Evolutionary conservation across 2,888 invertebrate species (phyloP), one percentile per base, ranked within the genome.

Genomic region (Brachypterus glaber): DNA sequence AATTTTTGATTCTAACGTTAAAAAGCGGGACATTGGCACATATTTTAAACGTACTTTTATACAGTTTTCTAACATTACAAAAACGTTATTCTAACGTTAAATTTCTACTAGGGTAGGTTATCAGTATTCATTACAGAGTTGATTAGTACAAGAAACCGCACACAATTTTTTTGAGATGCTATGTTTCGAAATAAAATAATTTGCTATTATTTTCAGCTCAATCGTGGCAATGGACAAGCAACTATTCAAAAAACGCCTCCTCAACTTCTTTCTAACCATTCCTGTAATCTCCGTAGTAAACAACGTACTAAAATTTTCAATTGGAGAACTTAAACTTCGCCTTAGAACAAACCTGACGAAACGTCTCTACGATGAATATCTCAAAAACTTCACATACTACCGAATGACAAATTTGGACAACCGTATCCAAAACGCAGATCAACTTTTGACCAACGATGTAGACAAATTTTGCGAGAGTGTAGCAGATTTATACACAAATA

Each of bases 381-480:
- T 97, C 50, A 88, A 83, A 87, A 92, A 90, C 35, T 91, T 88
- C 65, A 96, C 95, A 2, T 97, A 92, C 67, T 97, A 97, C 68
- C 88, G 93, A 70, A 90, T 97, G 76, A 83, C 84, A 43, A 95
- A 96, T 67, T 69, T 96, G 53, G 96, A 97, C 67, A 91, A 87
- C 58, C 75, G 95, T 59, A 92, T 96, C 66, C 77, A 90, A 8
- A 97, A 97, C 69, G 89, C 92, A 1, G 97, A 97, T 66, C 96
- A 97, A 62, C 71, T 97, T 32, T 68, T 97, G 38, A 95, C 96
- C 0, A 92, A 89, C 1, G 97, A 98, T 61, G 87, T 97, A 1
- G 97, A 97, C 63, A 92, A 91, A 66, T 96, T 98, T 70, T 96
- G 96, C 63, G 90, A 91, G 51, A 87, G 91, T 38, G 82, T 93